Evolutionary conservation across 2,888 invertebrate species (phyloP).

Genomic region (Noctuana brunneofusca): DNA sequence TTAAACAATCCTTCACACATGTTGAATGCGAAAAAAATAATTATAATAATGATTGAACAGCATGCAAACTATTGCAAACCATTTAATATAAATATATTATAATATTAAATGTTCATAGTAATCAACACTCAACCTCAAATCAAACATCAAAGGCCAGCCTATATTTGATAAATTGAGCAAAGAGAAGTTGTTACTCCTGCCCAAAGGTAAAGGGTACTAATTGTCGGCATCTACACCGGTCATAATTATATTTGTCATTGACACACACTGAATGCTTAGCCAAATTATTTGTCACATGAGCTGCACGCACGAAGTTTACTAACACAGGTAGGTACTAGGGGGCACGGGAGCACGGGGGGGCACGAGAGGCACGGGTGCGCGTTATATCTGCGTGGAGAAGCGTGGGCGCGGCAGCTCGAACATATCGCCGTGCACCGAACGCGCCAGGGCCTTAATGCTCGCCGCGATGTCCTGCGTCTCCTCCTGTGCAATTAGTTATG

Average conservation of each 20-base stretch:
- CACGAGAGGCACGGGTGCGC: conserved; percentile 4
- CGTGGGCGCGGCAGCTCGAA: conserved; percentile 94
- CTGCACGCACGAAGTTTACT: conserved; percentile 21
- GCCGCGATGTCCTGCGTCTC: conserved; percentile 93
- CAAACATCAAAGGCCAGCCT: neutral
- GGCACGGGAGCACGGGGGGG: neutral
- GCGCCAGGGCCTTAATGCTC: conserved; percentile 95
- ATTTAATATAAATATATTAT: neutral
- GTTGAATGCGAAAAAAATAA: neutral
- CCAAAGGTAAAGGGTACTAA: neutral
- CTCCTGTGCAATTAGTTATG: conserved; percentile 60
- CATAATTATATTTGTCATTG: neutral
- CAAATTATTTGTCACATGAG: conserved; percentile 30
- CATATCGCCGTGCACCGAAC: conserved; percentile 94
- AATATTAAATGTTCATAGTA: conserved; percentile 1
- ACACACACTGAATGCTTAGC: conserved; percentile 5
- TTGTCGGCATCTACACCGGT: neutral
- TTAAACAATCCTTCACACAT: neutral
- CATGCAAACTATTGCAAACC: neutral
- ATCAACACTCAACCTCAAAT: neutral
- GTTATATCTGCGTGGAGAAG: conserved; percentile 92
- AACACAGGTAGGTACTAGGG: conserved; percentile 9
- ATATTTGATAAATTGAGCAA: neutral
- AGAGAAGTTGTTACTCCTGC: neutral
- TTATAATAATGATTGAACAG: neutral